Conservation (phyloP, 2,113 vertebrate species). For the Nymphicus hollandicus region DNA sequence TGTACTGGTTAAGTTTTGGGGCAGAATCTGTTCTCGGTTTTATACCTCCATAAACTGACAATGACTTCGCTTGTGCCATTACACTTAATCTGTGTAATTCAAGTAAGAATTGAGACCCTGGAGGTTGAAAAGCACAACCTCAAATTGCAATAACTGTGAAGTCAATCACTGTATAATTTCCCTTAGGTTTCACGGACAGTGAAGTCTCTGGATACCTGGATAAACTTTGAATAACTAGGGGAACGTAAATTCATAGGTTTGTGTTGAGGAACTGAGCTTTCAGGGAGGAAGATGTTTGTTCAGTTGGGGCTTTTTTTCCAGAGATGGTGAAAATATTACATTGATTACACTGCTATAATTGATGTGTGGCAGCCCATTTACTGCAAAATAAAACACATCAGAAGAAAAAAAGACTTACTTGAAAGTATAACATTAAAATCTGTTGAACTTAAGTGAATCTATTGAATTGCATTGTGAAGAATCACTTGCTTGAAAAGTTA, state of each 20-base stretch:
- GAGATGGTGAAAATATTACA: neutral
- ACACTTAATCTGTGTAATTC: neutral
- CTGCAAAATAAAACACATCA: neutral
- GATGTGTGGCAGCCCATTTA: neutral
- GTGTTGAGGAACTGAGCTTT: neutral
- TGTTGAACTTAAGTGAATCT: conserved; percentile 2
- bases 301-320: neutral
- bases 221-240: neutral
- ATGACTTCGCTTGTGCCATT: conserved; percentile 7
- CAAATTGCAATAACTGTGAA: conserved; percentile 26
- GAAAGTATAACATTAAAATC: neutral
- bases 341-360: neutral
- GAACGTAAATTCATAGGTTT: neutral
- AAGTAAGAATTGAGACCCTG: conserved; percentile 8
- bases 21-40: neutral
- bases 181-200: neutral
- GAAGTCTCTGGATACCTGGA: neutral
- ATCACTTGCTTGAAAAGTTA: conserved; percentile 21
- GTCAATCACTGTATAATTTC: conserved; percentile 40
- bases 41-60: neutral
- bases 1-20: neutral
- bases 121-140: neutral
- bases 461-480: neutral
- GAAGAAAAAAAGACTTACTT: neutral
- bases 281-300: neutral